Percentiles rank a stretch among this genome's conserved stretches.
phyloP scores from a whole-genome alignment of 2,888 invertebrate species.

The Formica aserva region DNA sequence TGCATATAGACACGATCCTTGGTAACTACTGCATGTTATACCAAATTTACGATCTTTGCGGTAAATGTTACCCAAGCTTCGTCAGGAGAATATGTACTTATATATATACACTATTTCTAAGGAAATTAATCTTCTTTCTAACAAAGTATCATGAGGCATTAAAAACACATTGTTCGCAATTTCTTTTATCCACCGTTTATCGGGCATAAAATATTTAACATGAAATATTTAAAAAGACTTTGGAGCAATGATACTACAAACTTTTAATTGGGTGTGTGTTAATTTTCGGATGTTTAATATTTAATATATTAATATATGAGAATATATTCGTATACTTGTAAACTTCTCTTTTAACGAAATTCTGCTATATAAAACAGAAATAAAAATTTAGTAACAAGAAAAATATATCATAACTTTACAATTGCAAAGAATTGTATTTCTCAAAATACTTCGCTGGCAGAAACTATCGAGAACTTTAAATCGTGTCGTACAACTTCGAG shows the following conservation, averaged over 20 bases:
- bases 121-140: conserved; percentile 32
- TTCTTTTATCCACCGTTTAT: neutral
- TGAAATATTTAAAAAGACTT: neutral
- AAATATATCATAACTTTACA: neutral
- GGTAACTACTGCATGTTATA: conserved; percentile 67
- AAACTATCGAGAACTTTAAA: conserved; percentile 47
- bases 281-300: neutral
- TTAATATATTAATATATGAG: neutral
- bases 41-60: conserved; percentile 66
- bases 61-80: conserved; percentile 62
- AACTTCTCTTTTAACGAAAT: neutral
- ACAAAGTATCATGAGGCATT: neutral
- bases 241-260: neutral
- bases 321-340: neutral
- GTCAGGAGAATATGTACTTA: conserved; percentile 55
- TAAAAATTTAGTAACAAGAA: conserved; percentile 22
- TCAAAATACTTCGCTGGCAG: conserved; percentile 14
- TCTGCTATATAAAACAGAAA: conserved; percentile 6
- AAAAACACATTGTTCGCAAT: neutral
- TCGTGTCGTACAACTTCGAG: conserved; percentile 44
- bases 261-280: neutral
- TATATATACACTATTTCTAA: conserved; percentile 15
- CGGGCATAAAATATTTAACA: neutral
- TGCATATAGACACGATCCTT: conserved; percentile 74
- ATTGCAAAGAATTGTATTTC: conserved; percentile 31